Evolutionary conservation across 2,797 vertebrate genomes (phyloP).

Genomic region (Yasuhikotakia modesta): DNA sequence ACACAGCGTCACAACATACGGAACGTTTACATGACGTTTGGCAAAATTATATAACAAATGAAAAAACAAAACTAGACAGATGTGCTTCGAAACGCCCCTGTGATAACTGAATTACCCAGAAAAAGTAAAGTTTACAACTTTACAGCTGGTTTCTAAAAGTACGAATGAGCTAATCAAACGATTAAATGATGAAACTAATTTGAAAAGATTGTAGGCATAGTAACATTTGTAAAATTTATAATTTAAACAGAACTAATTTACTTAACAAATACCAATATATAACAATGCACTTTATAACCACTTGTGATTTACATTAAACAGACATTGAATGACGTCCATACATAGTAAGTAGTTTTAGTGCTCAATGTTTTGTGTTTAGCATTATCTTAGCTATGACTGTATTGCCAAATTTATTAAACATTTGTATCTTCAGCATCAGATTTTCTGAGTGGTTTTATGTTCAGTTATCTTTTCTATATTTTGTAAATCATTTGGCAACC

Average conservation of each 20-base stretch:
- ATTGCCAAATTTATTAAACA: slow-evolving; percentile 31
- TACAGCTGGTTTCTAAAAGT: background rate
- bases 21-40: slow-evolving; percentile 39
- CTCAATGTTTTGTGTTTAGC: slow-evolving; percentile 21
- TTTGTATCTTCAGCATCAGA: slow-evolving; percentile 28
- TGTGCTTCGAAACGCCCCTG: background rate
- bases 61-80: background rate
- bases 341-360: slow-evolving; percentile 25
- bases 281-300: slow-evolving; percentile 77
- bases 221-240: slow-evolving; percentile 10
- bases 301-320: slow-evolving; percentile 60
- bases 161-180: background rate
- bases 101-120: background rate
- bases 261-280: slow-evolving; percentile 60
- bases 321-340: slow-evolving; percentile 3
- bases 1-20: slow-evolving; percentile 45
- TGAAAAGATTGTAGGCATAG: background rate
- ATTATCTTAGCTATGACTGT: slow-evolving; percentile 22
- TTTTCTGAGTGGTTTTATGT: slow-evolving; percentile 39
- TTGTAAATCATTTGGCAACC: slow-evolving; percentile 3
- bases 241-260: slow-evolving; percentile 15
- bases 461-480: background rate
- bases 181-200: slow-evolving; percentile 6
- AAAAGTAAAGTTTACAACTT: background rate
- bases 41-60: background rate